Evolutionary conservation across 2,888 invertebrate genomes (phyloP).

Genomic region (Drosophila neonasuta): DNA sequence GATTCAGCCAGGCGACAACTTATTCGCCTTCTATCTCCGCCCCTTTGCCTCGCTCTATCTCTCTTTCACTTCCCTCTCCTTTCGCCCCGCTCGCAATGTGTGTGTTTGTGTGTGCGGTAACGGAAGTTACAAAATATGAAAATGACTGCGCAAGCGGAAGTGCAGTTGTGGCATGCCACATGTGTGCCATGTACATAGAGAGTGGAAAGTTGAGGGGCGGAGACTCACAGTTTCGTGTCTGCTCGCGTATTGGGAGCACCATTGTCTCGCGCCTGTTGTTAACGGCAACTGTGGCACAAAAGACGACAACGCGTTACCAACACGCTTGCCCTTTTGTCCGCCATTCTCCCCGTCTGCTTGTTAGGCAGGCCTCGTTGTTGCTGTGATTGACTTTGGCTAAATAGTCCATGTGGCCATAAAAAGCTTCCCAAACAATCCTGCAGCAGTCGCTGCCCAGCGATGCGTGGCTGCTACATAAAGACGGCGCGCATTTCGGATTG

Average conservation of each 20-base stretch:
- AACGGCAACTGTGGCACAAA: conserved; percentile 57
- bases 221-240: conserved; percentile 24
- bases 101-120: conserved; percentile 32
- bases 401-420: conserved; percentile 49
- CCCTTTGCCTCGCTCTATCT: conserved; percentile 4
- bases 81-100: conserved; percentile 5
- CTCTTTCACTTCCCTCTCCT: neutral
- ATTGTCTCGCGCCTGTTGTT: conserved; percentile 68
- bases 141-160: conserved; percentile 79
- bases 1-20: conserved; percentile 51
- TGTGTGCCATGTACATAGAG: conserved; percentile 59
- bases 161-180: conserved; percentile 79
- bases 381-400: conserved; percentile 65
- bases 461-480: conserved; percentile 32
- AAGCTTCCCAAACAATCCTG: conserved; percentile 33
- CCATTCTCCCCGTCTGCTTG: neutral
- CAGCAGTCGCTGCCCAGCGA: conserved; percentile 26
- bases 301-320: conserved; percentile 37
- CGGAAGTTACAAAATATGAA: conserved; percentile 79
- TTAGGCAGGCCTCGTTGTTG: conserved; percentile 14
- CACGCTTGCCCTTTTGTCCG: conserved; percentile 12
- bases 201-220: neutral
- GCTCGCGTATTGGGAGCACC: conserved; percentile 36
- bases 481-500: conserved; percentile 31
- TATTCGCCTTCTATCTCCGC: conserved; percentile 4